A percentile compares a stretch with the other conserved stretches of the same genome.
phyloP scores from a whole-genome alignment of 2,113 vertebrate genomes.

The Ciconia boyciana region DNA sequence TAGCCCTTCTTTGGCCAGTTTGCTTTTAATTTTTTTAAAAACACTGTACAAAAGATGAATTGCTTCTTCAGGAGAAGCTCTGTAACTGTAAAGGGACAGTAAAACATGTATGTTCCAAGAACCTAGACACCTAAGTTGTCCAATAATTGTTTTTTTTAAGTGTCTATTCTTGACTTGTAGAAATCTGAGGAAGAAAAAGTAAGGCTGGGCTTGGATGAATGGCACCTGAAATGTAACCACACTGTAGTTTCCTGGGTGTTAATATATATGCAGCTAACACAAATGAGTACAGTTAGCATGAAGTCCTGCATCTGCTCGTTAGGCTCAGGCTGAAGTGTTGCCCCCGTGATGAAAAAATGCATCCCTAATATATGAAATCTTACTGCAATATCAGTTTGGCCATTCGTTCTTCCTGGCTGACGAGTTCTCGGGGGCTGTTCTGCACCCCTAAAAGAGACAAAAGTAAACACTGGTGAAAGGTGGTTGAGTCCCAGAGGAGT shows the following conservation, averaged over 20 bases:
- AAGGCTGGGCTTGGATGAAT: background rate
- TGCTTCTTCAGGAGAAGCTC: background rate
- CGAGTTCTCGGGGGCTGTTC: background rate
- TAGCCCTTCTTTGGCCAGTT: background rate
- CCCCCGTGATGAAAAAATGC: background rate
- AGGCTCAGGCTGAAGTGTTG: background rate
- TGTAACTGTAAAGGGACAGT: background rate
- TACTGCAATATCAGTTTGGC: no score
- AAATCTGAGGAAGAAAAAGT: background rate
- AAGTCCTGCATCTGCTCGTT: background rate
- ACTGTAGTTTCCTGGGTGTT: background rate
- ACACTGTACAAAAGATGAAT: background rate
- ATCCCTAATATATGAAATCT: background rate
- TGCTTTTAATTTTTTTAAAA: background rate
- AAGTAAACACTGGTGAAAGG: background rate
- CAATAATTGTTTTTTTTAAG: background rate
- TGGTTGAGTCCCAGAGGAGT: background rate
- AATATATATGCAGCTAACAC: background rate
- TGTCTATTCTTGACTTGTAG: background rate
- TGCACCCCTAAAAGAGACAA: no score
- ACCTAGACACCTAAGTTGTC: background rate
- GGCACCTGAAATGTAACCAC: no score
- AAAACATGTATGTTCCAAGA: background rate
- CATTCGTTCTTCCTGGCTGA: background rate
- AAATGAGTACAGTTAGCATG: background rate